Conservation (phyloP, 2,113 vertebrate species). For the Dipodomys merriami region DNA sequence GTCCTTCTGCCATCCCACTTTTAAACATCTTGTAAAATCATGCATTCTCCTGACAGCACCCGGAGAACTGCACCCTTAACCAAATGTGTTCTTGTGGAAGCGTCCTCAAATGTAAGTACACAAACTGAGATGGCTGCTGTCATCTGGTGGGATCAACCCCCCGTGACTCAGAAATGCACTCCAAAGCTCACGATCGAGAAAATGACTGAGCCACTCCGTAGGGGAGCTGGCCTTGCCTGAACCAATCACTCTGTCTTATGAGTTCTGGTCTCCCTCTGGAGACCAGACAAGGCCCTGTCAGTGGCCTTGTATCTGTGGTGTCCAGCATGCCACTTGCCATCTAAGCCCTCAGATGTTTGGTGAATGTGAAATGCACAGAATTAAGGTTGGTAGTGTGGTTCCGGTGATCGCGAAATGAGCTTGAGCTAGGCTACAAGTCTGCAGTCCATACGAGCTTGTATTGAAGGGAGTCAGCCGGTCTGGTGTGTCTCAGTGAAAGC, state of each 20-base stretch:
- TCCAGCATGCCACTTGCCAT: not conserved
- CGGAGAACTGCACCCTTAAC: not conserved
- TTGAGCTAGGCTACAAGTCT: not conserved
- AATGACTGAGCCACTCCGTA: not conserved
- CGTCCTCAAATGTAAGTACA: not conserved
- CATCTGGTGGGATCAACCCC: no score
- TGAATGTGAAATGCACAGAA: slow-evolving; percentile 35
- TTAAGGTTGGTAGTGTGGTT: not conserved
- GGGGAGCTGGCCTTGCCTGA: not conserved
- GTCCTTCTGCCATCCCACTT: not conserved
- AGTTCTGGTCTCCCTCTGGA: not conserved
- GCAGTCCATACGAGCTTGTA: not conserved
- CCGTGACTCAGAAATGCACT: not conserved
- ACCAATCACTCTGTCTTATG: not conserved
- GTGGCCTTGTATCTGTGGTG: not conserved
- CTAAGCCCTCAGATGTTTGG: not conserved
- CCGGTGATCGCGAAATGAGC: not conserved
- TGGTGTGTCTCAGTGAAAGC: not conserved
- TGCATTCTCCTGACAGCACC: not conserved
- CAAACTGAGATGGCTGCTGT: not conserved
- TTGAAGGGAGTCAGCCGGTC: slow-evolving; percentile 15
- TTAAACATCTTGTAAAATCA: not conserved
- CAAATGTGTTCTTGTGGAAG: not conserved
- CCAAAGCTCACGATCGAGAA: not conserved
- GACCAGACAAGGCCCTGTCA: not conserved